A percentile compares a stretch with the other conserved stretches of the same genome.
phyloP scores from a whole-genome alignment of 2,797 vertebrate species.

The Catostomus latipinnis region DNA sequence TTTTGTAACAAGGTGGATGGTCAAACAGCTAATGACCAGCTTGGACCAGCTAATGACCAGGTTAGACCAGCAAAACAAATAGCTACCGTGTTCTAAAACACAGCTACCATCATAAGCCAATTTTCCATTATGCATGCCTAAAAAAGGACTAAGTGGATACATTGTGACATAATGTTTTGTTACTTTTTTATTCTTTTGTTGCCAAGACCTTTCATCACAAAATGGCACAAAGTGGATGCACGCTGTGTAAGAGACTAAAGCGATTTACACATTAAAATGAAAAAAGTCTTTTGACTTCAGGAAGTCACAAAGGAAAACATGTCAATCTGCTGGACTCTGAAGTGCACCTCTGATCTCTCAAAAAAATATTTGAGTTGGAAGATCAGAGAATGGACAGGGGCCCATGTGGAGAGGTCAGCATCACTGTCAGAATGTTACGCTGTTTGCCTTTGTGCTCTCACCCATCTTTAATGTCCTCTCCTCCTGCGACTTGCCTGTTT shows the following conservation, averaged over 20 bases:
- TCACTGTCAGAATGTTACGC: constrained; percentile 59
- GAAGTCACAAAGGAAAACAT: constrained; percentile 62
- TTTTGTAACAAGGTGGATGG: too few species aligned
- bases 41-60: too few species aligned
- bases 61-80: too few species aligned
- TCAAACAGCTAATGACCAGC: too few species aligned
- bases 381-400: constrained; percentile 70
- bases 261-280: background rate
- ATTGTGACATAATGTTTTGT: background rate
- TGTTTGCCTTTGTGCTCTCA: constrained; percentile 66
- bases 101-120: background rate
- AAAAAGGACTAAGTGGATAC: background rate
- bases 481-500: constrained; percentile 62
- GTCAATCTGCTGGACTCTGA: constrained; percentile 57
- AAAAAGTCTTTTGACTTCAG: constrained; percentile 37
- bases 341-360: constrained; percentile 63
- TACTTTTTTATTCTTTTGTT: background rate
- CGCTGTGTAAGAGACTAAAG: background rate
- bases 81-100: too few species aligned
- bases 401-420: constrained; percentile 62
- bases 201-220: background rate
- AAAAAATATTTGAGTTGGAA: constrained; percentile 55
- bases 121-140: background rate
- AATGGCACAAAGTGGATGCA: background rate
- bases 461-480: constrained; percentile 60